Evolutionary conservation across 1,140 invertebrate species (phyloP).

Genomic region (Panagrolaimus sp.): DNA sequence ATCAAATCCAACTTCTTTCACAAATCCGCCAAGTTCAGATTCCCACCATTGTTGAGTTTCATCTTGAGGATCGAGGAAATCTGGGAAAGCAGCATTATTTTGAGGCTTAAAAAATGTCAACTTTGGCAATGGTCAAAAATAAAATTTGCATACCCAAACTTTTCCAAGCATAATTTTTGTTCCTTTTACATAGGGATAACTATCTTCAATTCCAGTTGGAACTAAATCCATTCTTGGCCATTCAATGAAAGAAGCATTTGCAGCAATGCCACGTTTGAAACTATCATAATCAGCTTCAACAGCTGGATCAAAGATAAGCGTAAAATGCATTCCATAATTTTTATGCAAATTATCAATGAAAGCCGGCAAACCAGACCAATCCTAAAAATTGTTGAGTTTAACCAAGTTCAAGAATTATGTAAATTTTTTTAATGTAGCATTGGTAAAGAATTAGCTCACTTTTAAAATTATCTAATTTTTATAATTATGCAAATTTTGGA

Average conservation of each 20-base stretch:
- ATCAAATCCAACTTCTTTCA: conserved; percentile 23
- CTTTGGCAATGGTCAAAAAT: too few species aligned
- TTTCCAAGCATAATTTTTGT: conserved; percentile 38
- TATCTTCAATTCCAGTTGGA: conserved; percentile 29
- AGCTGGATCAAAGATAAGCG: conserved; percentile 47
- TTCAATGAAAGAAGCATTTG: conserved; percentile 29
- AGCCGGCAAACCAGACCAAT: conserved; percentile 34
- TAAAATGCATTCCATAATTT: conserved; percentile 32
- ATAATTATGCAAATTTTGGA: too few species aligned
- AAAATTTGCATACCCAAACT: conserved; percentile 46
- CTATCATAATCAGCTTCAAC: conserved; percentile 36
- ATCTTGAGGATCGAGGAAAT: conserved; percentile 52
- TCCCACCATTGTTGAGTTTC: conserved; percentile 33
- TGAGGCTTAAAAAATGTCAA: conserved; percentile 40
- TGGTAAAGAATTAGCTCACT: too few species aligned
- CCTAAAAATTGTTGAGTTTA: conserved; percentile 27
- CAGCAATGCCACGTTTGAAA: neutral
- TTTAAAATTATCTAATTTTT: too few species aligned
- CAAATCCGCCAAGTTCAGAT: conserved; percentile 20
- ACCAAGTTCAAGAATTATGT: too few species aligned
- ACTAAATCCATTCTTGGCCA: conserved; percentile 40
- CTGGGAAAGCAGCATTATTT: conserved; percentile 51
- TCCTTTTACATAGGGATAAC: conserved; percentile 39
- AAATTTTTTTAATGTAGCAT: too few species aligned
- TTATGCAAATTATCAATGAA: conserved; percentile 33